Percentiles rank a stretch among this genome's conserved stretches.
These are phyloP conservation scores for Lagodon rhomboides DNA, from an alignment of 2,797 vertebrate species.

Conservation along the genomic window DNA sequence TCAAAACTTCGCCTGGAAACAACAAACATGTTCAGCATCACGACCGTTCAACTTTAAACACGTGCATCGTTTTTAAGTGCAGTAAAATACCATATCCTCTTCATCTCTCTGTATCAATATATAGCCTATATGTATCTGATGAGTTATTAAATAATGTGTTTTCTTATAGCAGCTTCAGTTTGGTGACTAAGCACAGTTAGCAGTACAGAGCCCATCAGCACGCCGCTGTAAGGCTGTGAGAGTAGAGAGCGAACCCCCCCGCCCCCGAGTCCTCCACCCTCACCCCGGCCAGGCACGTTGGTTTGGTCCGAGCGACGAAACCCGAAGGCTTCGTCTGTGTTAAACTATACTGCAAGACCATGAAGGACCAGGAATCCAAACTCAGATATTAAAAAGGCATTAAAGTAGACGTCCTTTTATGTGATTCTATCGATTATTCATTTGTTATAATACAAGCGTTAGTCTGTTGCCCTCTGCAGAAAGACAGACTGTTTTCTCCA, in stretches of 20 bases:
- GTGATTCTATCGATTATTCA: neutral
- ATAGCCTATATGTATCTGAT: conserved; percentile 45
- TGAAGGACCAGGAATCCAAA: neutral
- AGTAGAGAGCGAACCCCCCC: neutral
- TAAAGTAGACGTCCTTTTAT: neutral
- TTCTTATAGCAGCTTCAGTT: conserved; percentile 80
- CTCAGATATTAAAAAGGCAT: neutral
- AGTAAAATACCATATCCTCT: conserved; percentile 70
- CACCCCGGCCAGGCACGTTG: conserved; percentile 75
- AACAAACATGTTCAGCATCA: conserved; percentile 64
- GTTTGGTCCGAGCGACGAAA: conserved; percentile 77
- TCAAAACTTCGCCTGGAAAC: neutral
- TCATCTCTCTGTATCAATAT: conserved; percentile 52
- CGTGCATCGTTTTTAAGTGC: conserved; percentile 74
- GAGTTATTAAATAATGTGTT: conserved; percentile 58
- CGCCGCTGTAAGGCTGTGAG: conserved; percentile 35
- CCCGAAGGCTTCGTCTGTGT: conserved; percentile 45
- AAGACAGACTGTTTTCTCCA: neutral
- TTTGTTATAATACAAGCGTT: neutral
- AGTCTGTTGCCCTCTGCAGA: conserved; percentile 4
- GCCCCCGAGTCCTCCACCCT: neutral
- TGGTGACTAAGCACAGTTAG: conserved; percentile 62
- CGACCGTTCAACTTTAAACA: conserved; percentile 33
- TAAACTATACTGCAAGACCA: conserved; percentile 33
- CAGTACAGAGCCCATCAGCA: conserved; percentile 45